Percentiles rank a stretch among this genome's conserved stretches.
Evolutionary conservation across 2,797 vertebrate species (phyloP).

Genomic region (Geotrypetes seraphini): DNA sequence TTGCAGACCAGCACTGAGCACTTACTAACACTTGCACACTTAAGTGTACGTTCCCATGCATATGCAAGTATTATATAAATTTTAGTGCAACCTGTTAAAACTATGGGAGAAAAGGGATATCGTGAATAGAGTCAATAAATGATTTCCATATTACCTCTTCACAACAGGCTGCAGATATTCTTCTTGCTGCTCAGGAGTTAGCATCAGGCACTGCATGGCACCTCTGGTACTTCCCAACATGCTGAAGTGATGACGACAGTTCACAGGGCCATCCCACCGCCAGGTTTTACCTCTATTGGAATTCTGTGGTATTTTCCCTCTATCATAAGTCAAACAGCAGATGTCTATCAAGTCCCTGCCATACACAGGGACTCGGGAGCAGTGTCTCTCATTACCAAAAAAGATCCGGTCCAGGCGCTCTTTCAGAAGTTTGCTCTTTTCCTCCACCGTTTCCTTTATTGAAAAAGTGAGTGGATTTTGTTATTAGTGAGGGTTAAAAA

Average conservation of each 20-base stretch:
- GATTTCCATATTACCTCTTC: constrained; percentile 61
- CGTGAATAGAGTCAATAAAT: too few relatives aligned
- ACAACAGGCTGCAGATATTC: constrained; percentile 50
- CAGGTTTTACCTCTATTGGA: constrained; percentile 45
- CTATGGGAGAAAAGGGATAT: too few relatives aligned
- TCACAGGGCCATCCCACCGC: constrained; percentile 69
- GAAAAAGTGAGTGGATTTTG: too few relatives aligned
- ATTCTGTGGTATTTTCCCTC: constrained; percentile 3
- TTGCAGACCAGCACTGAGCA: too few relatives aligned
- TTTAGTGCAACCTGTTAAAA: too few relatives aligned
- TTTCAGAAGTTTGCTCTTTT: constrained; percentile 69
- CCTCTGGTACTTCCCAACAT: constrained; percentile 39
- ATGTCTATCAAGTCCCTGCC: constrained; percentile 72
- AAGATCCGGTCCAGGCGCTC: constrained; percentile 78
- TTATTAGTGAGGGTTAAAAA: too few relatives aligned
- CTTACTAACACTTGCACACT: too few relatives aligned
- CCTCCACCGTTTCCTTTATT: constrained; percentile 61
- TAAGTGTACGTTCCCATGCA: too few relatives aligned
- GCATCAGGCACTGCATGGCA: constrained; percentile 49
- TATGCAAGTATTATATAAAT: too few relatives aligned
- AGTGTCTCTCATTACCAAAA: constrained; percentile 73
- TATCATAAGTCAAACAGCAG: constrained; percentile 49
- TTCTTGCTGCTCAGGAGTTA: constrained; percentile 45
- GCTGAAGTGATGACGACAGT: constrained; percentile 48
- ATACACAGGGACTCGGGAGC: constrained; percentile 69